Evolutionary conservation across 64 coral and sea anemone genomes (phyloP), one percentile per base, ranked within the genome.

Genomic region (Hydrozoanthus tunicans): DNA sequence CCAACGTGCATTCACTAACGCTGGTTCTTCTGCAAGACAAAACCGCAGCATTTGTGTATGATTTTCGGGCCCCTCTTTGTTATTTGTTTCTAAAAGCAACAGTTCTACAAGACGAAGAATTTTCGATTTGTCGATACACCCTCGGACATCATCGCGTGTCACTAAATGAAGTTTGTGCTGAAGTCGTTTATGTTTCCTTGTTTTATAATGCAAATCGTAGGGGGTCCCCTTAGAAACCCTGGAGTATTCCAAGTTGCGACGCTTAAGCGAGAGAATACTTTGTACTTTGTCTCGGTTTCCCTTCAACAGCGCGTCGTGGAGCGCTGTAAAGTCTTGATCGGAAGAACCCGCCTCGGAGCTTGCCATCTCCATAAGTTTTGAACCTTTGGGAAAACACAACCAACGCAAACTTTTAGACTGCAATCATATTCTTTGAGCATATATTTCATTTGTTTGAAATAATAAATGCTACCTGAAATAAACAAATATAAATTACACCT

Each of bases 91-190:
- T 59, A 56, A 88, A 5, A 88, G n/a, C 84, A 88, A 70, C 67
- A 88, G 73, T 73, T 88, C 23, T 58, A 74, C 69, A 54, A 88
- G 24, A 58, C 17, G 56, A 43, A 59, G 53, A 88, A 88, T 51
- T 9, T 17, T 59, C 9, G 12, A 20, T 9, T 9, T 4, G 32
- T 72, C 68, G 43, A 6, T 60, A 43, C 84, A 64, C 5, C 26
- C 53, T 82, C 51, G 59, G 27, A 52, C 59, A 27, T 3, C 3
- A 10, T 11, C 8, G 8, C 13, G 23, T 6, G 62, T 64, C 1
- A 2, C 6, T 51, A 43, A 7, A 52, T 17, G 60, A 6, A 7
- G 26, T 82, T 24, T 15, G 5, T 62, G 58, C 7, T 53, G 60
- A 53, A 65, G 9, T 51, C 17, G 24, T 32, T 81, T 63, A 6